Base-by-base conservation (phyloP, 2,797 vertebrate genomes). In the Sebastiscus albofasciatus region DNA sequence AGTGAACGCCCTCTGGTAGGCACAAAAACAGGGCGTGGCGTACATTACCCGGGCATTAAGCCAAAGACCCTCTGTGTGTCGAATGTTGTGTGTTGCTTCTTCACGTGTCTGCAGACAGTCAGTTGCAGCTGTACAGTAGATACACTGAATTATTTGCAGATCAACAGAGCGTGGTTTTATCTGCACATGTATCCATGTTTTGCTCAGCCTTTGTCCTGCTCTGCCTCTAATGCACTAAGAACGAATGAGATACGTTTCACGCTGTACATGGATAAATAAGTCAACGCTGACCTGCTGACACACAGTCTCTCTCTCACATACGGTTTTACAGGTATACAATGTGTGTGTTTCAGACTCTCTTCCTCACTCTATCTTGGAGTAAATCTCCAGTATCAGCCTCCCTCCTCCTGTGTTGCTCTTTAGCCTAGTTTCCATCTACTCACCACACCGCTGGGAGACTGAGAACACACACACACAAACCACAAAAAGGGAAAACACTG, bases 1-100 rank as follows among this genome's bases (percentile, higher is more conserved):
- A 18, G 54, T 27, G 61, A 55, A 77, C 27, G 4, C 59, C 54
- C 80, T 76, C 52, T 75, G 79, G 71, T 81, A 52, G 76, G 27
- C 79, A 76, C 36, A 61, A 84, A 77, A 91, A 71, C 79, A 85
- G 85, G 89, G 89, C 12, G 88, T 87, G 89, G 84, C 5, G 18
- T 31, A 74, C 79, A 83, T 86, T 81, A 80, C 79, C 77, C 58
- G 61, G 91, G 86, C 85, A 72, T 31, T 5, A 7, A 69, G 85
- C 88, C 86, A 92, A 76, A 82, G 72, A 82, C 66, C 72, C 46
- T 84, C 20, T 34, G 46, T 62, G 52, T 78, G 42, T 49, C 16
- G 36, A 46, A 20, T 20, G 46, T 49, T 82, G 65, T 54, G 54
- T 82, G 58, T 68, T 69, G 54, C 68, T 81, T 81, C 82, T 80